Percentiles rank a stretch among this genome's conserved stretches.
Evolutionary conservation across 1,140 invertebrate genomes (phyloP).

Genomic region (Monomorium pharaonis): DNA sequence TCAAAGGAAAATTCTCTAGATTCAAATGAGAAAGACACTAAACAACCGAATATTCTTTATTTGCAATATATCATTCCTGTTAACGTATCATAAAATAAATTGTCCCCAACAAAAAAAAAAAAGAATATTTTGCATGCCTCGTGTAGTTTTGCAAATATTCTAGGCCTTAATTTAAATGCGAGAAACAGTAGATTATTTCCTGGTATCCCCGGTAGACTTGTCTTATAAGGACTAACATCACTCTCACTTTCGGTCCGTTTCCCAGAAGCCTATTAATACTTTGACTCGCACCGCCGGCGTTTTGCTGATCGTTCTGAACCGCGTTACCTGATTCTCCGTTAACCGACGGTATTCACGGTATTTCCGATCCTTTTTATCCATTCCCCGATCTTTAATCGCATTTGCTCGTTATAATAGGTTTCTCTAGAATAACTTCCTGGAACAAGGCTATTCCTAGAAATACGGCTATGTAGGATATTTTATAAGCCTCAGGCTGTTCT

Average conservation of each 20-base stretch:
- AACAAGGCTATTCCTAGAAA: conserved; percentile 4
- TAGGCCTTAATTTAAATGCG: not conserved
- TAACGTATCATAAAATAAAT: not conserved
- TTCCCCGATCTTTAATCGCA: not conserved
- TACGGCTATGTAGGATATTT: not conserved
- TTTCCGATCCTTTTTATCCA: conserved; percentile 12
- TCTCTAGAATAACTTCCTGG: conserved; percentile 17
- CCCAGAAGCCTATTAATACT: conserved; percentile 49
- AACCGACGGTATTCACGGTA: not conserved
- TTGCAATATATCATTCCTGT: not conserved
- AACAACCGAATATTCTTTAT: no score
- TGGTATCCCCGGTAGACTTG: not conserved
- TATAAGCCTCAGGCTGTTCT: not conserved
- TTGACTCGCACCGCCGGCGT: not conserved
- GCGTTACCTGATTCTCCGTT: not conserved
- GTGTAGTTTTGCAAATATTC: not conserved
- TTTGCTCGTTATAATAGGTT: conserved; percentile 27
- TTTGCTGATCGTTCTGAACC: not conserved
- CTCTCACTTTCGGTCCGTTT: conserved; percentile 47
- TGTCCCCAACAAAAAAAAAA: not conserved
- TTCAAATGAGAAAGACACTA: no score
- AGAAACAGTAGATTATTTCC: not conserved
- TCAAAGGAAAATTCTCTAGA: no score
- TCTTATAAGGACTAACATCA: conserved; percentile 24
- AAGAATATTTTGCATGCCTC: not conserved